Evolutionary conservation across 2,888 invertebrate species (phyloP).

Genomic region (Deilephila elpenor): DNA sequence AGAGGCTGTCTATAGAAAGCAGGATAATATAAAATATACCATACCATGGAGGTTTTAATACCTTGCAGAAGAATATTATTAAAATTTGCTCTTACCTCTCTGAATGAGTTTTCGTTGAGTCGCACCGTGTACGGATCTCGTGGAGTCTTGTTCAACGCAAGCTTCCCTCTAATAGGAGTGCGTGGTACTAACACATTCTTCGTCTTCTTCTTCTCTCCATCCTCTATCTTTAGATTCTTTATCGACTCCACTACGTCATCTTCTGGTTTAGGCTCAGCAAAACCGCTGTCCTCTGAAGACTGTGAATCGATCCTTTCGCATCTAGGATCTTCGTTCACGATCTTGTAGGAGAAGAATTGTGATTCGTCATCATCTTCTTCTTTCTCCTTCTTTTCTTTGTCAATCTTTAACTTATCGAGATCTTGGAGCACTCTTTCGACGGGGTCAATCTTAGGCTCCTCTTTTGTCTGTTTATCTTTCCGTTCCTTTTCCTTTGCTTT

Average conservation of each 20-base stretch:
- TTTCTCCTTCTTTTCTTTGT: conserved; percentile 41
- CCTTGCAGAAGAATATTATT: background rate
- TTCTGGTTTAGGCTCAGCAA: conserved; percentile 54
- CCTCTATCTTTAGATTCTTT: conserved; percentile 46
- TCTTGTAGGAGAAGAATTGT: conserved; percentile 59
- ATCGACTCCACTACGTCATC: conserved; percentile 48
- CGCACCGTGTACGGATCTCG: background rate
- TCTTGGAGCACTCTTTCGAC: conserved; percentile 31
- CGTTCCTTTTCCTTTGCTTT: conserved; percentile 38
- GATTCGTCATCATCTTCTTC: conserved; percentile 57
- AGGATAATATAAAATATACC: background rate
- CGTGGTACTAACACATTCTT: conserved; percentile 52
- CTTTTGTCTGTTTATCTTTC: conserved; percentile 39
- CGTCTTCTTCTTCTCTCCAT: conserved; percentile 48
- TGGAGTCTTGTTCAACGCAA: background rate
- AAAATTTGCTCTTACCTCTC: conserved; percentile 15
- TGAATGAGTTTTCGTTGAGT: conserved; percentile 9
- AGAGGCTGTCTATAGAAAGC: background rate
- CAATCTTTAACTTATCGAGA: conserved; percentile 40
- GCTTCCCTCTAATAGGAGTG: conserved; percentile 40
- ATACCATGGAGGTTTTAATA: too few relatives aligned
- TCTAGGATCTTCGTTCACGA: conserved; percentile 57
- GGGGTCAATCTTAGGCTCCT: conserved; percentile 28
- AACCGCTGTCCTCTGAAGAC: conserved; percentile 73
- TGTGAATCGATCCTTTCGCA: conserved; percentile 63